These are phyloP conservation scores for Kradibia gibbosae DNA, from an alignment of 1,140 invertebrate species.

Conservation along the genomic window DNA sequence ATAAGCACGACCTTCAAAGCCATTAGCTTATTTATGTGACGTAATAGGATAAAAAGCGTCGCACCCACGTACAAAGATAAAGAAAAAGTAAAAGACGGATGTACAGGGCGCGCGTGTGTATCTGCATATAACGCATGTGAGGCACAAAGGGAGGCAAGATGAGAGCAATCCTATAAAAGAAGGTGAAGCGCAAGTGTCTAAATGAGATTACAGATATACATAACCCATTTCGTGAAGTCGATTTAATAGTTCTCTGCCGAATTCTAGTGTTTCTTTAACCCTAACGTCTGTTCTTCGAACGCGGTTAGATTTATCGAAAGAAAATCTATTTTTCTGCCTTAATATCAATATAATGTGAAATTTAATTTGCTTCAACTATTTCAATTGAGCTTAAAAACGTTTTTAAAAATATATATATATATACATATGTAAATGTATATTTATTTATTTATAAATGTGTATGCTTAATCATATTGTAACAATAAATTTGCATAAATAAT, in stretches of 20 bases:
- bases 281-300: constrained; percentile 39
- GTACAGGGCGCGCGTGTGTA: too few species aligned
- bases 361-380: too few species aligned
- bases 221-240: constrained; percentile 62
- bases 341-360: too few species aligned
- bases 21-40: constrained; percentile 73
- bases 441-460: too few species aligned
- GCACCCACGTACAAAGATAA: too few species aligned
- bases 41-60: constrained; percentile 73
- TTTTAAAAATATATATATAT: too few species aligned
- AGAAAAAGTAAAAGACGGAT: too few species aligned
- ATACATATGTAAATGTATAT: too few species aligned
- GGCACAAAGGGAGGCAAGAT: neutral
- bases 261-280: constrained; percentile 49
- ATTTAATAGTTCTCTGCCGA: constrained; percentile 58
- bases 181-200: constrained; percentile 59
- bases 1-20: constrained; percentile 60
- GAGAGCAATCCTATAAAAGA: neutral
- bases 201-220: constrained; percentile 70
- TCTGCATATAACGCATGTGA: constrained; percentile 50
- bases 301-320: neutral
- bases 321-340: too few species aligned
- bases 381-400: too few species aligned
- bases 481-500: too few species aligned
- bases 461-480: too few species aligned